Conservation (phyloP, 1,140 invertebrate species). For the Bombus affinis region DNA sequence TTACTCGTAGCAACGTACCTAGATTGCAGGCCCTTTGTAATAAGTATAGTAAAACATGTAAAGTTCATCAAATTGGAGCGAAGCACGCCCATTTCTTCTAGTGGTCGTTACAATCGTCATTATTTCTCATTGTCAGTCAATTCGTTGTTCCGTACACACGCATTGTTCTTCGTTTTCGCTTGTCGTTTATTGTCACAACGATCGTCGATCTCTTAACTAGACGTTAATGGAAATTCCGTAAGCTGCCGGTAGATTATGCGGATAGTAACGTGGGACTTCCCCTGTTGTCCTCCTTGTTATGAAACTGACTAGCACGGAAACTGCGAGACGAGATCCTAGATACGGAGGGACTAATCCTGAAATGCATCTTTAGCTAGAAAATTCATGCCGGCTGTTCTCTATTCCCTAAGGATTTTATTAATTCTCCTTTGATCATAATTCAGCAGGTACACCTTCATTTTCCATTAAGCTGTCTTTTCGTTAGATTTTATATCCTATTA, state of each 20-base stretch:
- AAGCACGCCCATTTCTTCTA: neutral
- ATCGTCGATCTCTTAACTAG: conserved; percentile 42
- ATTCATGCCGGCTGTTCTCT: conserved; percentile 11
- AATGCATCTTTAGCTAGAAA: conserved; percentile 37
- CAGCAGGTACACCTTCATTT: neutral
- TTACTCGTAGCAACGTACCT: no score
- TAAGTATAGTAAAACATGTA: neutral
- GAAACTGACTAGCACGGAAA: conserved; percentile 47
- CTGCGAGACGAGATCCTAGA: conserved; percentile 33
- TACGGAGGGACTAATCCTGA: conserved; percentile 39
- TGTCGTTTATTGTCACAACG: conserved; percentile 37
- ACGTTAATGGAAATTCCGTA: conserved; percentile 54
- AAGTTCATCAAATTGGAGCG: conserved; percentile 6
- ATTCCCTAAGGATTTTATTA: conserved; percentile 19
- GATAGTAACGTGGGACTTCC: conserved; percentile 48
- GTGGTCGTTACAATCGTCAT: neutral
- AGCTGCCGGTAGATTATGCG: conserved; percentile 10
- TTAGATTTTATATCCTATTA: neutral
- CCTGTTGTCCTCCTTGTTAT: conserved; percentile 40
- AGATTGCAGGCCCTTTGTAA: no score
- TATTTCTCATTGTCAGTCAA: neutral
- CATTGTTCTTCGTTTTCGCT: conserved; percentile 26
- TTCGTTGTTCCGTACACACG: neutral
- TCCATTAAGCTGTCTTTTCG: neutral
- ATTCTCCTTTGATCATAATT: neutral